These are phyloP conservation scores for Petromus typicus DNA, from an alignment of 2,113 vertebrate species.

Conservation along the genomic window DNA sequence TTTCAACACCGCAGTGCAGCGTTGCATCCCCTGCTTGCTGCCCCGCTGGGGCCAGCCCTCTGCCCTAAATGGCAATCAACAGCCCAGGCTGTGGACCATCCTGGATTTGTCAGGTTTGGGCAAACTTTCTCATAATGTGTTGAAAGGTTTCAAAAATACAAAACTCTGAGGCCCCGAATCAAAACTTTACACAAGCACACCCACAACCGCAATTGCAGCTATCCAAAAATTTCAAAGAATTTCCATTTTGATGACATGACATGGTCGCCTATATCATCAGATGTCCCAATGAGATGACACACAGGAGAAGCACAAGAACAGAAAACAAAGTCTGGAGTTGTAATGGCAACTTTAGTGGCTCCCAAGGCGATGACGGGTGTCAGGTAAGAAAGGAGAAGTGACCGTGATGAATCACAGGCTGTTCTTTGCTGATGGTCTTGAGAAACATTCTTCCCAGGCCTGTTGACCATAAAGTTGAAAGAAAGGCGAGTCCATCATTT, in stretches of 20 bases:
- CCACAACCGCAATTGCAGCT: background rate
- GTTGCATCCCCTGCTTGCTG: background rate
- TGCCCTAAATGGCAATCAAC: slow-evolving; percentile 35
- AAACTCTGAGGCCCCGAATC: slow-evolving; percentile 35
- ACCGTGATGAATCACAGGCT: slow-evolving; percentile 49
- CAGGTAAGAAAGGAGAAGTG: background rate
- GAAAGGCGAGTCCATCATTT: background rate
- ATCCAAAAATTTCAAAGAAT: slow-evolving; percentile 47
- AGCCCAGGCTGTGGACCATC: background rate
- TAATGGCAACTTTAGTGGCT: background rate
- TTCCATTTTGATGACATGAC: slow-evolving; percentile 42
- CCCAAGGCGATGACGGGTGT: background rate
- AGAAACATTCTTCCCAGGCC: background rate
- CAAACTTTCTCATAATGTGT: slow-evolving; percentile 10
- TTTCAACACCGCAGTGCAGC: slow-evolving; percentile 66
- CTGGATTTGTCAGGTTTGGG: slow-evolving; percentile 41
- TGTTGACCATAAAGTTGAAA: background rate
- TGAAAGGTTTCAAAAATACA: slow-evolving; percentile 37
- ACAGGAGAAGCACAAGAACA: background rate
- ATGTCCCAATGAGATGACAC: background rate
- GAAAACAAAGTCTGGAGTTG: background rate
- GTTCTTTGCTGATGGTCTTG: background rate
- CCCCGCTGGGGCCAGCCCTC: background rate
- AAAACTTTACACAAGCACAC: slow-evolving; percentile 53
- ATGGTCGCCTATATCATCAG: slow-evolving; percentile 30